Evolutionary conservation across 1,140 invertebrate genomes (phyloP), one percentile per base, ranked within the genome.

Genomic region (Habropoda laboriosa): DNA sequence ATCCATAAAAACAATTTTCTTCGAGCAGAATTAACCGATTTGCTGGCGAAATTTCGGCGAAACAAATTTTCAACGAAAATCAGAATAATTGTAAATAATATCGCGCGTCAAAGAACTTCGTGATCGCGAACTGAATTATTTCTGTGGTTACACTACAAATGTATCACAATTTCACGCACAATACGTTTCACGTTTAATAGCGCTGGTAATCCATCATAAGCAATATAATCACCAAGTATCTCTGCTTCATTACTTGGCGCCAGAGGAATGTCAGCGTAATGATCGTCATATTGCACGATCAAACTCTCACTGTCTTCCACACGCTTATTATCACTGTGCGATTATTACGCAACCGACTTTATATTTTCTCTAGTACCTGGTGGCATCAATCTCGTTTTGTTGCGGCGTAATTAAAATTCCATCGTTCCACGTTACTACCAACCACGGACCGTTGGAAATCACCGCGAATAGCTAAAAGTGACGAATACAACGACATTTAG

Each of bases 371-470:
- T 49, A 49, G 18, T 35, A 47, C 45, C 3, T 12, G 24, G 64
- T 67, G 40, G 64, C 64, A 67, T 67, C 64, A 67, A 67, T 67
- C 45, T 64, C 38, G 66, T 35, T 70, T 53, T 53, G 6, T 21
- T 70, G 27, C 66, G 38, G 27, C 18, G 66, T 53, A 53, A 70
- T 70, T 70, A 53, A 53, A 70, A 70, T 53, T 51, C 47, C 66
- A 35, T 35, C 47, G 42, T 5, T 24, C 2, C 42, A 3, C 27
- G 42, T 4, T 49, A 27, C 18, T n/a, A 21, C 18, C 40, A 40
- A 32, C 42, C 10, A 5, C 27, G 32, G 8, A n/a, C 30, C 18
- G 32, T 49, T 47, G 42, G 49, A 47, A 67, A 47, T n/a, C n/a
- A n/a, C n/a, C n/a, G n/a, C 21, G 42, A 27, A 27, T 40, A 57